Conservation (phyloP, 1,140 invertebrate species). For the Musca domestica region DNA sequence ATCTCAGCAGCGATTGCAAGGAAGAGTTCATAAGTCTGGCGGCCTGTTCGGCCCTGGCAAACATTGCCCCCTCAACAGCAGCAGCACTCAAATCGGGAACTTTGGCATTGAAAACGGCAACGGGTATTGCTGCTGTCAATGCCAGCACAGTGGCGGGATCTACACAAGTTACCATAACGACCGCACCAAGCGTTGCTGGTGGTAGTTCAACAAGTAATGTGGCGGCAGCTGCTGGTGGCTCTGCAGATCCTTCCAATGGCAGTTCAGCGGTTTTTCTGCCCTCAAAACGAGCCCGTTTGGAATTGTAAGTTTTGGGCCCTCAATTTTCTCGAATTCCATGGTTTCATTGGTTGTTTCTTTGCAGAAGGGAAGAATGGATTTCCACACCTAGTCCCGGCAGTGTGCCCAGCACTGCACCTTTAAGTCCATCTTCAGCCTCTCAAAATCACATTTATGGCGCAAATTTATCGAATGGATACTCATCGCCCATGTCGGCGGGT, state of each 20-base stretch:
- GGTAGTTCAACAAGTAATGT: constrained; percentile 16
- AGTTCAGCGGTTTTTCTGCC: constrained; percentile 39
- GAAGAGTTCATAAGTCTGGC: constrained; percentile 1
- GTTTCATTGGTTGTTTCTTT: background rate
- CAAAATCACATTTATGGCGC: constrained; percentile 57
- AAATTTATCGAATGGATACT: constrained; percentile 72
- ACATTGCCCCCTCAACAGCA: background rate
- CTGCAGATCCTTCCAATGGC: constrained; percentile 32
- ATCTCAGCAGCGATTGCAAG: background rate
- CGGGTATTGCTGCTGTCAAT: background rate
- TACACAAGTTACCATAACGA: background rate
- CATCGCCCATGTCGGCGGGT: constrained; percentile 77
- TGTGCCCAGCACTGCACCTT: constrained; percentile 61
- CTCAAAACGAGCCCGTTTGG: constrained; percentile 43
- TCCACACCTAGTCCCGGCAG: constrained; percentile 60
- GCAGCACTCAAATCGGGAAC: too few species aligned
- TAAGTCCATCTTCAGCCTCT: constrained; percentile 62
- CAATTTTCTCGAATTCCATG: background rate
- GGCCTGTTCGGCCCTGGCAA: background rate
- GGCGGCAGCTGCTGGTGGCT: constrained; percentile 18
- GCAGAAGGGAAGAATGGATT: constrained; percentile 63
- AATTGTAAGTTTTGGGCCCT: constrained; percentile 37
- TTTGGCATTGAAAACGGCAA: too few species aligned
- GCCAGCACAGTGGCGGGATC: constrained; percentile 3
- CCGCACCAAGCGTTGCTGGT: constrained; percentile 1